Evolutionary conservation across 2,888 invertebrate genomes (phyloP).

Genomic region (Sialis lutaria): DNA sequence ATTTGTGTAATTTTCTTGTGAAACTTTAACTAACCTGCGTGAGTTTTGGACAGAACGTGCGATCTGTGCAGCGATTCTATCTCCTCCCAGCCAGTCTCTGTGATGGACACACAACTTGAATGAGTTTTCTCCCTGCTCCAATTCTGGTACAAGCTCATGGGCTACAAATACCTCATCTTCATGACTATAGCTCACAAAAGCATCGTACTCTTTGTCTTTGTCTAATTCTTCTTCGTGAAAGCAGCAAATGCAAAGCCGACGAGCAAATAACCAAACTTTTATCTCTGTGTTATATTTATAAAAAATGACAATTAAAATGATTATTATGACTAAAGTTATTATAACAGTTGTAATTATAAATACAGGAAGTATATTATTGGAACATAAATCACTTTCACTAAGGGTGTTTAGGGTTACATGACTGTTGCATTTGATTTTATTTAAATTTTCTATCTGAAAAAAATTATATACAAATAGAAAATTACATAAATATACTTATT

Average conservation of each 20-base stretch:
- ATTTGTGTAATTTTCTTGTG: no score
- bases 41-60: conserved; percentile 52
- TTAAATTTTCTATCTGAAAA: conserved; percentile 15
- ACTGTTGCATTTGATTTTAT: conserved; percentile 17
- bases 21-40: conserved; percentile 16
- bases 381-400: conserved; percentile 27
- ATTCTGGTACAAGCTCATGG: conserved; percentile 40
- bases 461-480: not conserved
- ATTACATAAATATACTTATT: no score
- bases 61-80: conserved; percentile 55
- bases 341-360: conserved; percentile 25
- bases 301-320: conserved; percentile 24
- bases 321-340: conserved; percentile 26
- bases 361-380: conserved; percentile 18
- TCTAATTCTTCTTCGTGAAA: conserved; percentile 54
- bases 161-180: conserved; percentile 55
- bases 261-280: conserved; percentile 49
- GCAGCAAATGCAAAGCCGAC: conserved; percentile 39
- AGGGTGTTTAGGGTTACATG: conserved; percentile 17
- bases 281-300: conserved; percentile 38
- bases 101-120: conserved; percentile 57
- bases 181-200: conserved; percentile 66
- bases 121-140: conserved; percentile 42
- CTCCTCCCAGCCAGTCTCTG: conserved; percentile 58
- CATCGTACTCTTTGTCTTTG: conserved; percentile 50